Conservation (phyloP, 2,113 vertebrate species). For the Cheirogaleus medius region DNA sequence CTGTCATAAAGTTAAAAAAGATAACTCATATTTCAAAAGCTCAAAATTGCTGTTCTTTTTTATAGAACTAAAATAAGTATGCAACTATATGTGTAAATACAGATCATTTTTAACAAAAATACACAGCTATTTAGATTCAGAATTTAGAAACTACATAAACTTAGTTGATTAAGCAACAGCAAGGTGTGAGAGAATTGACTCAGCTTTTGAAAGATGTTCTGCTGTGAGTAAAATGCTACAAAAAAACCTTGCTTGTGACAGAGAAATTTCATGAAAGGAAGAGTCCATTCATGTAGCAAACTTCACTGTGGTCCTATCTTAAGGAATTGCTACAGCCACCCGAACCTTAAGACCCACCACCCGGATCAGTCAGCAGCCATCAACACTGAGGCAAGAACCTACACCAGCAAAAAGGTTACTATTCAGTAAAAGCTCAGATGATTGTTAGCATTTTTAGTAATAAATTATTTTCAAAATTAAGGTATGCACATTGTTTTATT, state of each 20-base stretch:
- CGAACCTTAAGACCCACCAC: not conserved
- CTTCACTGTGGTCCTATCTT: not conserved
- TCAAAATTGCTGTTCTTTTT: not conserved
- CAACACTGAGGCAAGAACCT: not conserved
- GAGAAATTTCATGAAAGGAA: not conserved
- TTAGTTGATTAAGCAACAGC: not conserved
- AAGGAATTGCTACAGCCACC: not conserved
- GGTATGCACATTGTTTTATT: not conserved
- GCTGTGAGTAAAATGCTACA: not conserved
- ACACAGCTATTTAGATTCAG: not conserved
- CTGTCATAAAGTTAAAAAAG: not conserved
- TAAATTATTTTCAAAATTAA: not conserved
- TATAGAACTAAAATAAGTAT: not conserved
- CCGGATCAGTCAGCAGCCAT: not conserved
- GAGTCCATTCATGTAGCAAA: not conserved
- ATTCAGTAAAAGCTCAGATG: not conserved
- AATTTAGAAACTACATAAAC: not conserved
- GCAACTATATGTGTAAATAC: not conserved
- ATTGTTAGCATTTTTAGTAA: not conserved
- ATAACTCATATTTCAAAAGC: not conserved
- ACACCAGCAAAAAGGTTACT: not conserved
- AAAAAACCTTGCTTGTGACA: not conserved
- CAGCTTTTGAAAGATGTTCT: not conserved
- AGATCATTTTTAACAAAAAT: not conserved
- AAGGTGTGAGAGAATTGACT: not conserved